phyloP scores from a whole-genome alignment of 2,797 vertebrate species.

The Lemur catta region DNA sequence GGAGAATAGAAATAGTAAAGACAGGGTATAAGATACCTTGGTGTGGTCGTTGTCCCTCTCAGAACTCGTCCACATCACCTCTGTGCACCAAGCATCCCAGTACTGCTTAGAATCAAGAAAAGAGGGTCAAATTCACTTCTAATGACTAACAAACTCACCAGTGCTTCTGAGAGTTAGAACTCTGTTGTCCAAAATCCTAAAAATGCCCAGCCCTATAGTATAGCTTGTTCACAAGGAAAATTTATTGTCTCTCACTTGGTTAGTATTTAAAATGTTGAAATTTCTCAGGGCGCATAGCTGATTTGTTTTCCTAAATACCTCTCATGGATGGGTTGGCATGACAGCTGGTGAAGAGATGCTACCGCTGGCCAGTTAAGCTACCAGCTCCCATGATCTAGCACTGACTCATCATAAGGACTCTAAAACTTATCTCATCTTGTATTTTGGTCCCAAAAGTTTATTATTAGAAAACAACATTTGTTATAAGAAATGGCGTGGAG shows the following conservation, averaged over 20 bases:
- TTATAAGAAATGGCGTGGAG: slow-evolving; percentile 81
- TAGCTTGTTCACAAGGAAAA: not conserved
- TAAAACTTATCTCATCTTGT: slow-evolving; percentile 84
- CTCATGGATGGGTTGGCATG: not conserved
- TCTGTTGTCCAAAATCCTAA: not conserved
- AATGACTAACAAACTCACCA: not conserved
- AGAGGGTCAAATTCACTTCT: not conserved
- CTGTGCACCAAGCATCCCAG: accelerated
- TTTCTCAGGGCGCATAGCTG: not conserved
- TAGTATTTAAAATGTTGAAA: not conserved
- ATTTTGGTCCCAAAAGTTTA: slow-evolving; percentile 80
- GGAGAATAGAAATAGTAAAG: not conserved
- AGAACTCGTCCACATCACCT: not conserved
- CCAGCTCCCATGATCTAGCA: slow-evolving; percentile 80
- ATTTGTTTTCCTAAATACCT: not conserved
- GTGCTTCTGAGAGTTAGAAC: not conserved
- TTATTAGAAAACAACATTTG: slow-evolving; percentile 80
- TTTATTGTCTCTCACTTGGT: not conserved
- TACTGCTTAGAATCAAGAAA: not conserved
- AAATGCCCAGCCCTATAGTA: not conserved
- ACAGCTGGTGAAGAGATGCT: not conserved
- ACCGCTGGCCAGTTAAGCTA: slow-evolving; percentile 15
- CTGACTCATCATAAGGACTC: slow-evolving; percentile 81
- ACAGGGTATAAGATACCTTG: accelerated
- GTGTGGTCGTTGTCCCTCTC: accelerated